Conservation (phyloP, 1,140 invertebrate species). For the Sarcophaga peregrina region DNA sequence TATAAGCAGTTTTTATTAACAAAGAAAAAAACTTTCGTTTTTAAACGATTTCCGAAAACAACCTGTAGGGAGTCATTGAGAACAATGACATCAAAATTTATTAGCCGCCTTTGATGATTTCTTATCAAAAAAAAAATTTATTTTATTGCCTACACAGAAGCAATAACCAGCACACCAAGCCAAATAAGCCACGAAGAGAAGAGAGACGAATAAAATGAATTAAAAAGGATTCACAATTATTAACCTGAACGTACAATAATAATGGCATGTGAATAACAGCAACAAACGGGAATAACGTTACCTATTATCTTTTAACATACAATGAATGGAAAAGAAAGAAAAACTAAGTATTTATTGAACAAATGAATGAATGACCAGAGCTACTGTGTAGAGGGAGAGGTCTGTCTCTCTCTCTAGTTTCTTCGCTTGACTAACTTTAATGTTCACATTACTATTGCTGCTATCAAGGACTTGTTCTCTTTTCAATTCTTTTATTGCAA, state of each 20-base stretch:
- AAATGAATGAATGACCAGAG: conserved; percentile 1
- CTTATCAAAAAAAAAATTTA: neutral
- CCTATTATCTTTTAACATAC: neutral
- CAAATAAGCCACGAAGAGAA: too few species aligned
- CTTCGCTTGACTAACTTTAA: neutral
- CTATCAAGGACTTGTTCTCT: neutral
- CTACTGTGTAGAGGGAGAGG: neutral
- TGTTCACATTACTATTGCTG: conserved; percentile 19
- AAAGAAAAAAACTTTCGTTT: neutral
- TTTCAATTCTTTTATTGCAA: conserved; percentile 27
- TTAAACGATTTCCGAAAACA: too few species aligned
- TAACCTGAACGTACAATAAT: neutral
- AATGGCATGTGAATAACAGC: neutral
- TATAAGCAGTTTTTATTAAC: neutral
- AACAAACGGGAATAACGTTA: neutral
- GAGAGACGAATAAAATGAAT: too few species aligned
- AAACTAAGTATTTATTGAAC: conserved; percentile 2
- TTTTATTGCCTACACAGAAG: neutral
- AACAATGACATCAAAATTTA: conserved; percentile 5
- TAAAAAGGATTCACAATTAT: neutral
- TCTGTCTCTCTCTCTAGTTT: neutral
- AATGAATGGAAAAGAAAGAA: neutral
- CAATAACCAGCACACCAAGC: neutral
- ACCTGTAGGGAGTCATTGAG: too few species aligned
- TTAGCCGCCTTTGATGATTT: conserved; percentile 14